phyloP scores from a whole-genome alignment of 2,888 invertebrate genomes.

The Amorpha juglandis region DNA sequence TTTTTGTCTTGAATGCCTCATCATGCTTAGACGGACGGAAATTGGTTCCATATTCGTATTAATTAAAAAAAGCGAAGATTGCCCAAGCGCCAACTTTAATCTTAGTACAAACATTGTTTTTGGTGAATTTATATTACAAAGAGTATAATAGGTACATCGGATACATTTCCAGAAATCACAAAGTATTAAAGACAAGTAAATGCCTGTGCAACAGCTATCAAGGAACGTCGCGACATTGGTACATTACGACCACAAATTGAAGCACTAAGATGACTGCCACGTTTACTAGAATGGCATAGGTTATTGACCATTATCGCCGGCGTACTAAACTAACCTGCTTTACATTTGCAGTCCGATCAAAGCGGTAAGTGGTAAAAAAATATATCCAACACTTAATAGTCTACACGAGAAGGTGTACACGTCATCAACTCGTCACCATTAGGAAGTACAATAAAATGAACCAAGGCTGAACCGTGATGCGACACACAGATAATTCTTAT shows the following conservation, averaged over 20 bases:
- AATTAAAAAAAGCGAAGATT: no score
- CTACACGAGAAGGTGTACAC: slow-evolving; percentile 23
- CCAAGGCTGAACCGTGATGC: slow-evolving; percentile 57
- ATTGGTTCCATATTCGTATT: no score
- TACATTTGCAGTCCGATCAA: slow-evolving; percentile 9
- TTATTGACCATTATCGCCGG: slow-evolving; percentile 20
- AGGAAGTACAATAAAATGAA: slow-evolving; percentile 55
- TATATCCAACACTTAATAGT: slow-evolving; percentile 22
- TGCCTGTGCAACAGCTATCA: not conserved
- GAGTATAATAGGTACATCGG: no score
- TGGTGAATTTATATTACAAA: no score
- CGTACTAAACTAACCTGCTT: not conserved
- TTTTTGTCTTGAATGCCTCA: no score
- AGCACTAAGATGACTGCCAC: slow-evolving; percentile 6
- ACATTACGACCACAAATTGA: slow-evolving; percentile 14
- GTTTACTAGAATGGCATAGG: slow-evolving; percentile 7
- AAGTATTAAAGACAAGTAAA: not conserved
- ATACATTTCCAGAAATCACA: not conserved
- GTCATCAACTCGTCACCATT: slow-evolving; percentile 36
- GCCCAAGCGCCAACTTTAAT: no score
- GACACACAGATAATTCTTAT: slow-evolving; percentile 61
- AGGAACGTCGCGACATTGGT: not conserved
- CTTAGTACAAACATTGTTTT: not conserved
- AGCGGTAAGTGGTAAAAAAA: slow-evolving; percentile 6
- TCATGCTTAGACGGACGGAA: no score